phyloP scores from a whole-genome alignment of 2,888 invertebrate genomes.

The Atrina japonica region DNA sequence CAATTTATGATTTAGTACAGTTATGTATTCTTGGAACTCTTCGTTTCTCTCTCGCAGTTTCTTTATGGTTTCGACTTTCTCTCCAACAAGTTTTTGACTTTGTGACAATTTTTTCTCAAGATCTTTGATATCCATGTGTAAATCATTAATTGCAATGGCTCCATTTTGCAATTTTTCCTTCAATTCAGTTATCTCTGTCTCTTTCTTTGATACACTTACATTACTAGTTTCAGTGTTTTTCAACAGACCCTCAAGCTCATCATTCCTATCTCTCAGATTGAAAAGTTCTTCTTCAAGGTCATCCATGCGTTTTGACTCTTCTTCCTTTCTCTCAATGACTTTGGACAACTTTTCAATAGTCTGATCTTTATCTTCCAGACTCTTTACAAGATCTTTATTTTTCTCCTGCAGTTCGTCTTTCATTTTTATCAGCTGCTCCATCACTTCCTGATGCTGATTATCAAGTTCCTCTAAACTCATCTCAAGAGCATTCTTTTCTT shows the following conservation, averaged over 20 bases:
- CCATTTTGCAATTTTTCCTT: slow-evolving; percentile 66
- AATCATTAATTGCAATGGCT: slow-evolving; percentile 70
- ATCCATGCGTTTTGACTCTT: slow-evolving; percentile 16
- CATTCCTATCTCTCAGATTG: slow-evolving; percentile 19
- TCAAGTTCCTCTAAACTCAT: slow-evolving; percentile 87
- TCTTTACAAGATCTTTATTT: slow-evolving; percentile 38
- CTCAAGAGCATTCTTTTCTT: slow-evolving; percentile 81
- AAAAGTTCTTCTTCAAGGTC: slow-evolving; percentile 27
- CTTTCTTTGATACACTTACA: slow-evolving; percentile 26
- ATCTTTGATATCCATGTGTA: slow-evolving; percentile 77
- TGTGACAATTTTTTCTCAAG: slow-evolving; percentile 56
- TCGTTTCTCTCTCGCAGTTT: slow-evolving; percentile 52
- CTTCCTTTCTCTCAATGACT: slow-evolving; percentile 1
- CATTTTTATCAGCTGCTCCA: slow-evolving; percentile 66
- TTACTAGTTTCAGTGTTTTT: neutral
- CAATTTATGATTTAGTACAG: slow-evolving; percentile 49
- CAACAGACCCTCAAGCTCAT: slow-evolving; percentile 14
- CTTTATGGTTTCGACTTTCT: slow-evolving; percentile 59
- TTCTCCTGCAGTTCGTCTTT: slow-evolving; percentile 47
- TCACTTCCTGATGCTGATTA: slow-evolving; percentile 86
- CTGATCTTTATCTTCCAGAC: slow-evolving; percentile 44
- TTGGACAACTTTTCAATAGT: slow-evolving; percentile 26
- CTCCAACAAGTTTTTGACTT: slow-evolving; percentile 52
- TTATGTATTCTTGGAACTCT: slow-evolving; percentile 41
- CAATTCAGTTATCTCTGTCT: slow-evolving; percentile 58